Evolutionary conservation across 2,113 vertebrate species (phyloP).

Genomic region (Capra hircus): DNA sequence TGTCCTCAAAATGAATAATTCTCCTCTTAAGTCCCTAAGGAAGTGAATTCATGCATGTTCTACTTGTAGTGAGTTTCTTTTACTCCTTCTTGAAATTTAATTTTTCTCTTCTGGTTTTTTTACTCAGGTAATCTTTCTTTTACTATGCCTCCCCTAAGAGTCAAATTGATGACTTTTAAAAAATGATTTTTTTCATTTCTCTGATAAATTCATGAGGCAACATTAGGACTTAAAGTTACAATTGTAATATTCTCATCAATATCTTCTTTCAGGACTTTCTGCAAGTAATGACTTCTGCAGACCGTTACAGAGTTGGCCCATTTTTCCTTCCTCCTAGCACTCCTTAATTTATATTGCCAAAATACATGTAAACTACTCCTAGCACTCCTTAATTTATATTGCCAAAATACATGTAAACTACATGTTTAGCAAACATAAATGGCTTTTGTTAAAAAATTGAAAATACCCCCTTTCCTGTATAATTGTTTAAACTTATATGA

Average conservation of each 20-base stretch:
- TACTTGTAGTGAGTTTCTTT: neutral
- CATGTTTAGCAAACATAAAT: neutral
- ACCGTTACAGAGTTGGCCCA: accelerated
- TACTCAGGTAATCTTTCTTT: neutral
- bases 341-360: neutral
- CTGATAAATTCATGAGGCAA: neutral
- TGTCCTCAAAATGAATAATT: conserved; percentile 11
- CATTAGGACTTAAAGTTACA: neutral
- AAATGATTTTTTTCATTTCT: neutral
- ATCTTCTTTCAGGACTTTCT: neutral
- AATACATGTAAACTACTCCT: too few relatives aligned
- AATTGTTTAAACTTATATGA: neutral
- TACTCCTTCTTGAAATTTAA: neutral
- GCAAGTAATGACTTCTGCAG: neutral
- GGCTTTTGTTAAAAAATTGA: neutral
- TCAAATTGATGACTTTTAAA: neutral
- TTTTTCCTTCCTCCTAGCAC: neutral
- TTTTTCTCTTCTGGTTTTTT: conserved; percentile 1
- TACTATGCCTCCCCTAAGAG: neutral
- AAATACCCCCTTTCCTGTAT: neutral
- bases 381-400: neutral
- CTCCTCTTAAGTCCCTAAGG: neutral
- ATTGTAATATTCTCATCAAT: neutral
- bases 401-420: too few relatives aligned
- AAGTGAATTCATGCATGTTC: neutral